Evolutionary conservation across 2,113 vertebrate species (phyloP), one percentile per base, ranked within the genome.

Genomic region (Edolisoma coerulescens): DNA sequence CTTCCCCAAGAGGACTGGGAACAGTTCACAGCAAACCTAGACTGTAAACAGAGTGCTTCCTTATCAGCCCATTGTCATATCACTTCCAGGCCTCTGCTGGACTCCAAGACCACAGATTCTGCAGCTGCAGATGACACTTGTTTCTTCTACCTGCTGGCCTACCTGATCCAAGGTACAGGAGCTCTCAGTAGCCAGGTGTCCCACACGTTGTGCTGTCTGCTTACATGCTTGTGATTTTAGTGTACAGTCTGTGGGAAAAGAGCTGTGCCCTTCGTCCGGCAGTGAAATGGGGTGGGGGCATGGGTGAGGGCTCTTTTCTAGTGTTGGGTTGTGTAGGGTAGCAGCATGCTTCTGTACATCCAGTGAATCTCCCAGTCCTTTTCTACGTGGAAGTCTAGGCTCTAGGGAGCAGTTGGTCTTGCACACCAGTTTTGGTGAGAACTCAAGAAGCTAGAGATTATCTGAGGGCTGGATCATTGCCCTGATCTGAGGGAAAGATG

Each of bases 71-170:
- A 6, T 39, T 82, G 41, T 73, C 90, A 1, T 83, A 12, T 97
- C 42, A 93, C 26, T 53, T 50, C 22, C 75, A 97, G 97, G 97
- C 93, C 95, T 74, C 50, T 97, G 32, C 85, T 97, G 89, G 92
- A 95, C 53, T 82, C 64, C 49, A 79, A 98, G 98, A 98, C 96
- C 97, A 79, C 95, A 97, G 13, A 95, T 86, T 92, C 95, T 70
- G 77, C 82, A 85, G 37, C 97, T 92, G 84, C 71, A 60, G 33
- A 35, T 73, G 47, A 61, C 14, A 32, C 69, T 22, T 71, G 82
- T 89, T 99, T 98, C 93, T 98, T 98, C 95, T 99, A 99, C 82
- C 93, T 99, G 26, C 96, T 99, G 97, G 98, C 97, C 12, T 99
- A 98, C 69, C 95, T 99, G 53, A 96, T 98, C 59, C 98, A 97